Conservation (phyloP, 2,797 vertebrate species). For the Bufotes viridis region DNA sequence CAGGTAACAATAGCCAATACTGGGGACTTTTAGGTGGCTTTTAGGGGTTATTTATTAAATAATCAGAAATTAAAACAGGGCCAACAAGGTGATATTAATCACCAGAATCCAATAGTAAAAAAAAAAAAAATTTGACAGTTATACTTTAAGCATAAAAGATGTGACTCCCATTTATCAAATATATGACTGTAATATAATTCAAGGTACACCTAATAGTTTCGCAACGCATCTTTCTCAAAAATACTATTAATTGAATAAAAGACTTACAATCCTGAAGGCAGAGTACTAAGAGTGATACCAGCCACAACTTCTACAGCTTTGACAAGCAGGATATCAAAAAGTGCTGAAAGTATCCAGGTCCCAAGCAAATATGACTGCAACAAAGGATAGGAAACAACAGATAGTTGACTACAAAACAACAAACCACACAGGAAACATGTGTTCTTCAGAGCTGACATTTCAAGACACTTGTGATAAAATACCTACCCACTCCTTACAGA, state of each 20-base stretch:
- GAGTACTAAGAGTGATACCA: constrained; percentile 82
- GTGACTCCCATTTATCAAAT: background rate
- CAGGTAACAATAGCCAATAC: too few relatives aligned
- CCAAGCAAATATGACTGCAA: constrained; percentile 92
- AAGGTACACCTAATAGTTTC: background rate
- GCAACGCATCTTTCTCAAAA: background rate
- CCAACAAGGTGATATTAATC: too few relatives aligned
- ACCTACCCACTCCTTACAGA: background rate
- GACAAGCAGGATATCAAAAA: constrained; percentile 86
- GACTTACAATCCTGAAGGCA: constrained; percentile 97
- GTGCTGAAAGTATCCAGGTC: constrained; percentile 87
- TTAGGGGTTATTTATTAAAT: too few relatives aligned
- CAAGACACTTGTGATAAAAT: background rate
- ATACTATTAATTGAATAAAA: background rate
- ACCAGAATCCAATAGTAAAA: too few relatives aligned
- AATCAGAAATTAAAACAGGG: too few relatives aligned
- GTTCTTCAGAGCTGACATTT: background rate
- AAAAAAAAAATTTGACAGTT: too few relatives aligned
- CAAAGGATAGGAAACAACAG: constrained; percentile 43
- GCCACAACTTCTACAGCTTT: constrained; percentile 80
- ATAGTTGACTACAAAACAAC: background rate
- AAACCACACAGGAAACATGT: background rate
- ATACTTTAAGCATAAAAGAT: background rate
- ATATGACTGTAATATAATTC: background rate
- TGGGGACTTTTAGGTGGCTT: too few relatives aligned